These are phyloP conservation scores for Cliona cf. orientalis DNA, from an alignment of 37 sponge, comb jelly and placozoan genomes.

Conservation along the genomic window DNA sequence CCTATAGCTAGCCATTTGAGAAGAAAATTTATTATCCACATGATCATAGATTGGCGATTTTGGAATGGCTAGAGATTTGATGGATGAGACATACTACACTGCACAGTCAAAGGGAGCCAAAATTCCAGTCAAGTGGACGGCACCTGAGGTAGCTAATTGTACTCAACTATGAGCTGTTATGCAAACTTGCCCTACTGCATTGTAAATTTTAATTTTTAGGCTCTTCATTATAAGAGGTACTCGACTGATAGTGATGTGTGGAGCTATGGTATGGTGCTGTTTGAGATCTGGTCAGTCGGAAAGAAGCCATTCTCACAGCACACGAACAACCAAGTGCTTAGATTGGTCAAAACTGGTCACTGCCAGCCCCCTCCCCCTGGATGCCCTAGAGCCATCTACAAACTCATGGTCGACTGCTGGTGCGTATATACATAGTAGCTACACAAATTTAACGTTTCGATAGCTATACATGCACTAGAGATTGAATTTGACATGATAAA, in stretches of 20 bases:
- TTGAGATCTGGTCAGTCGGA: conserved; percentile 70
- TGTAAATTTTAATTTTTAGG: not conserved
- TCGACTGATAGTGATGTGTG: conserved; percentile 67
- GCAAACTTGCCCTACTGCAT: not conserved
- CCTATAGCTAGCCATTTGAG: too few species aligned
- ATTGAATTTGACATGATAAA: too few species aligned
- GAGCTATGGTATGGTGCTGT: conserved; percentile 72
- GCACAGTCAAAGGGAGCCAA: conserved; percentile 10
- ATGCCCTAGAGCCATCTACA: conserved; percentile 52
- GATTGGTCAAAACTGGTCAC: not conserved
- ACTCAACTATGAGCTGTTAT: not conserved
- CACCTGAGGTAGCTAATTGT: conserved; percentile 36
- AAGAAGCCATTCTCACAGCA: conserved; percentile 42
- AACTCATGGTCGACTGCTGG: conserved; percentile 66
- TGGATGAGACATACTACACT: conserved; percentile 19
- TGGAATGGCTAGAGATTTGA: conserved; percentile 48
- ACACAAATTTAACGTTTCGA: not conserved
- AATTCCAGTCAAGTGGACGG: conserved; percentile 63
- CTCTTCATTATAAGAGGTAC: conserved; percentile 56
- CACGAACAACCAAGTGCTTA: conserved; percentile 41
- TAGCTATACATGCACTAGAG: too few species aligned
- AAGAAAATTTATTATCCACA: too few species aligned
- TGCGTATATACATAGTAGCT: too few species aligned
- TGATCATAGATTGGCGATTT: conserved; percentile 67
- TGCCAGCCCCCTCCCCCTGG: conserved; percentile 64